phyloP scores from a whole-genome alignment of 2,888 invertebrate genomes.

The Cybosia mesomella region DNA sequence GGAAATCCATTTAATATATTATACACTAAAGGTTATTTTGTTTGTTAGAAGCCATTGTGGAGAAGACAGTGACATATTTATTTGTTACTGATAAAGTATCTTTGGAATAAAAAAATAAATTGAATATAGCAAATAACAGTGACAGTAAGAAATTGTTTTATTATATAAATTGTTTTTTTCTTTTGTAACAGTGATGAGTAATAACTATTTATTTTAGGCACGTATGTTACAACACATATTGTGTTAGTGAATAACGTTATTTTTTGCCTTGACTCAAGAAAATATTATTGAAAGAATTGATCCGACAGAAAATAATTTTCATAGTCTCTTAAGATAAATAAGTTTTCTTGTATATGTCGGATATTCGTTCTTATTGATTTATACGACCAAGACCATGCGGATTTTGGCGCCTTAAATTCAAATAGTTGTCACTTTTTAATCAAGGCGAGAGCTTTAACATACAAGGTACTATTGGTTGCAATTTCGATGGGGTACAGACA shows the following conservation, averaged over 20 bases:
- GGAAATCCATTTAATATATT: constrained; percentile 23
- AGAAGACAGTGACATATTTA: constrained; percentile 47
- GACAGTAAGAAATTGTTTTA: constrained; percentile 22
- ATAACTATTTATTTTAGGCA: constrained; percentile 22
- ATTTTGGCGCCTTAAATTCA: too few species aligned
- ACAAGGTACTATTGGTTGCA: too few species aligned
- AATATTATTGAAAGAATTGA: not conserved
- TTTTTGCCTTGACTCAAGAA: not conserved
- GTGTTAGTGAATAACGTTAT: not conserved
- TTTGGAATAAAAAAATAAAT: constrained; percentile 40
- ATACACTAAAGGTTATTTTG: constrained; percentile 26
- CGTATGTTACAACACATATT: constrained; percentile 9
- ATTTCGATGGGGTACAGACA: too few species aligned
- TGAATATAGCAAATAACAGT: constrained; percentile 41
- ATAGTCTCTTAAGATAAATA: not conserved
- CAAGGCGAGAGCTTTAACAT: too few species aligned
- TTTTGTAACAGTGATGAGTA: constrained; percentile 18
- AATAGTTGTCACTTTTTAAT: too few species aligned
- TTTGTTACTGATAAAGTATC: constrained; percentile 35
- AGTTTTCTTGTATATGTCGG: not conserved
- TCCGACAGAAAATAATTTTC: not conserved
- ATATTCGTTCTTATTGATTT: too few species aligned
- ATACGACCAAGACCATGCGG: not conserved
- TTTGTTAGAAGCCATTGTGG: constrained; percentile 25
- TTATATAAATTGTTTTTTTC: constrained; percentile 29